A percentile compares a stretch with the other conserved stretches of the same genome.
These are phyloP conservation scores for Halichoeres trimaculatus DNA, from an alignment of 2,113 vertebrate genomes.

Conservation along the genomic window DNA sequence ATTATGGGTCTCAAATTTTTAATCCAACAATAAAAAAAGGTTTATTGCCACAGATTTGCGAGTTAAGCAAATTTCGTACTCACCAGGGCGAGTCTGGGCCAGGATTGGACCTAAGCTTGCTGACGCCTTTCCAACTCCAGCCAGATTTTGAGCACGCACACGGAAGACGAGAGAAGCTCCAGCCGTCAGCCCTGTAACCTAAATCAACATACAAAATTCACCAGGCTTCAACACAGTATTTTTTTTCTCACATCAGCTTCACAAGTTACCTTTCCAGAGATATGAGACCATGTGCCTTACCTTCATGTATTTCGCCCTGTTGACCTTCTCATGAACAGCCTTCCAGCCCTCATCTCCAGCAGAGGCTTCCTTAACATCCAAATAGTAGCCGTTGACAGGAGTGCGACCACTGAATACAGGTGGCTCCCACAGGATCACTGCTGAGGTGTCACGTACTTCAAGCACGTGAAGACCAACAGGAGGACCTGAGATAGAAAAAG, in stretches of 20 bases:
- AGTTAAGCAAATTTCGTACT: constrained; percentile 56
- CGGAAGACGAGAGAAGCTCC: constrained; percentile 90
- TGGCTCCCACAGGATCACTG: constrained; percentile 92
- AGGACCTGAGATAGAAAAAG: constrained; percentile 78
- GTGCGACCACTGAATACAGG: constrained; percentile 89
- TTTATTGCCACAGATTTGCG: not conserved
- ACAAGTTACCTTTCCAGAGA: not conserved
- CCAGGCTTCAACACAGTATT: not conserved
- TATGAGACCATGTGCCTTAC: constrained; percentile 74
- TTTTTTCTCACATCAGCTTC: not conserved
- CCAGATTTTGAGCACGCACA: constrained; percentile 91
- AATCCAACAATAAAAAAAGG: not conserved
- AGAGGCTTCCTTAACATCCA: constrained; percentile 89
- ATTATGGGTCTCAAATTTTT: not conserved
- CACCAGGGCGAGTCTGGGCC: constrained; percentile 93
- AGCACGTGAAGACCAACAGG: constrained; percentile 87
- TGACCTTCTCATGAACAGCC: constrained; percentile 88
- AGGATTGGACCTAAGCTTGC: constrained; percentile 86
- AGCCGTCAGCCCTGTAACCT: constrained; percentile 88
- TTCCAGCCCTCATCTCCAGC: constrained; percentile 87
- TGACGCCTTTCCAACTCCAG: constrained; percentile 91
- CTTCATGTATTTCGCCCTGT: constrained; percentile 87
- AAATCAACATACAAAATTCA: constrained; percentile 27
- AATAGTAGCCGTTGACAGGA: constrained; percentile 91
- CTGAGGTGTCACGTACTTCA: constrained; percentile 91